A percentile compares a stretch with the other conserved stretches of the same genome.
Evolutionary conservation across 2,113 vertebrate species (phyloP).

Genomic region (Xerus inauris): DNA sequence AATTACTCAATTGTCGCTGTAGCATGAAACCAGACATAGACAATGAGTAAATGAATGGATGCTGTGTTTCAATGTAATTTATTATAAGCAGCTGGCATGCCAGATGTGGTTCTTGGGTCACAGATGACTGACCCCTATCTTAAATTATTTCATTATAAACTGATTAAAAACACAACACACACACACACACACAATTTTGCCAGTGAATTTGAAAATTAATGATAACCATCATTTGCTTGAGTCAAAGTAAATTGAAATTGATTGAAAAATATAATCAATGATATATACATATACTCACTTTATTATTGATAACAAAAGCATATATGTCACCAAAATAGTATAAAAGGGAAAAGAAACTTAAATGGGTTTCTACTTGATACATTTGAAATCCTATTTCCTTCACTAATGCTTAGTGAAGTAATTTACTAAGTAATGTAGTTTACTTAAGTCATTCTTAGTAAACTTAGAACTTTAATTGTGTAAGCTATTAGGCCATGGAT

Average conservation of each 20-base stretch:
- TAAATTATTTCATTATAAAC: neutral
- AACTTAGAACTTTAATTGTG: neutral
- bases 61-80: neutral
- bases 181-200: neutral
- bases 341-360: neutral
- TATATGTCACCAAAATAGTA: neutral
- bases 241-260: neutral
- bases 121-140: neutral
- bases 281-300: neutral
- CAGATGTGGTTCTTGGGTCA: neutral
- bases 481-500: neutral
- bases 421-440: no score
- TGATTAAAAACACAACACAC: neutral
- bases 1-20: neutral
- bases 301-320: neutral
- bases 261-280: neutral
- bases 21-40: neutral
- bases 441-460: no score
- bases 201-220: neutral
- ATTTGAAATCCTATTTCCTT: neutral
- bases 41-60: neutral
- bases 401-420: no score
- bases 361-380: neutral
- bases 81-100: neutral
- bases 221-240: neutral